A percentile compares a stretch with the other conserved stretches of the same genome.
Conservation (phyloP, 2,888 invertebrate genomes). For the Drosophila testacea region DNA sequence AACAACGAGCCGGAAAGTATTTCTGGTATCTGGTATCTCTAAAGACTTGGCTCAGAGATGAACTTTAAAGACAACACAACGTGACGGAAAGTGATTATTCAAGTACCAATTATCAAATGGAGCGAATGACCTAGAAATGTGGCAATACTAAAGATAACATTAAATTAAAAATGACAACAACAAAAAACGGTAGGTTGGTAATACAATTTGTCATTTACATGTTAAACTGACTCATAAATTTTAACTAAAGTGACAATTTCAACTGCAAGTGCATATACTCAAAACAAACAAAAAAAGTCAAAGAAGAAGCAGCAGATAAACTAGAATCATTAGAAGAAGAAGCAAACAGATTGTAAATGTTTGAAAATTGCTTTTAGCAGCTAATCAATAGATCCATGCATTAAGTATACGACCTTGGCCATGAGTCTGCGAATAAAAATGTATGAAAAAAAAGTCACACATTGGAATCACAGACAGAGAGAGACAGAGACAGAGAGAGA, state of each 20-base stretch:
- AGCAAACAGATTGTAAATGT: constrained; percentile 11
- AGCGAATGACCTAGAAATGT: constrained; percentile 6
- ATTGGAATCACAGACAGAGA: constrained; percentile 12
- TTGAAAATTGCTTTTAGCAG: constrained; percentile 22
- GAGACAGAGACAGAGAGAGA: neutral
- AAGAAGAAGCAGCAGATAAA: neutral
- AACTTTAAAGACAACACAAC: neutral
- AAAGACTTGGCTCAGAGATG: neutral
- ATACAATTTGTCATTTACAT: neutral
- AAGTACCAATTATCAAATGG: constrained; percentile 1
- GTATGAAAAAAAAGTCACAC: constrained; percentile 23
- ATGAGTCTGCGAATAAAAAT: constrained; percentile 57
- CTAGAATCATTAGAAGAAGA: neutral
- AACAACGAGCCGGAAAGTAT: neutral
- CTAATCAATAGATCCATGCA: constrained; percentile 41
- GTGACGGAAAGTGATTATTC: neutral
- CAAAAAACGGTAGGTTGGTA: neutral
- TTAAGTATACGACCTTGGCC: constrained; percentile 62
- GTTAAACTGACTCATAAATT: constrained; percentile 4
- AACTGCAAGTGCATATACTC: neutral
- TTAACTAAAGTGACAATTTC: neutral
- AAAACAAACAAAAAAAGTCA: neutral
- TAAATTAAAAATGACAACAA: too few relatives aligned
- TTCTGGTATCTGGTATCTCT: constrained; percentile 1
- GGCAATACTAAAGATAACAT: neutral